Evolutionary conservation across 2,797 vertebrate genomes (phyloP), one percentile per base, ranked within the genome.

Genomic region (Neomorphus geoffroyi): DNA sequence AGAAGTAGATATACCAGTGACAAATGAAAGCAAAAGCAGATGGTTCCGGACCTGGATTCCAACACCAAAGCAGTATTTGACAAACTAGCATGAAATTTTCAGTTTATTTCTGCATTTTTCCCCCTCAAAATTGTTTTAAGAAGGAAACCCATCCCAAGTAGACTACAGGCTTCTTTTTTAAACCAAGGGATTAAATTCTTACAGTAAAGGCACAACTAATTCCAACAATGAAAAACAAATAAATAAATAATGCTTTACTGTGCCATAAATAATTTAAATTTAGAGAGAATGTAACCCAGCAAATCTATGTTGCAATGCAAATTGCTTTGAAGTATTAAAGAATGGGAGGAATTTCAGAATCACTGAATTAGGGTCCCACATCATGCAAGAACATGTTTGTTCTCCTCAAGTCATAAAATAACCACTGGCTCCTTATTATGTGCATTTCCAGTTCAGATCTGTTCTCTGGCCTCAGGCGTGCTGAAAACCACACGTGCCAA

Each of bases 391-490:
- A 89, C 90, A 74, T 4, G 86, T 27, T 82, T 61, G 41, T 64
- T 71, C 58, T 82, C 37, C 39, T 81, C 50, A 73, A 85, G 26
- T 51, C 32, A 45, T 88, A 82, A 83, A 94, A 57, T 75, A 69
- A 73, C 86, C 2, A 0, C 82, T 72, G 80, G 65, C 58, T 90
- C 86, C 75, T 72, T 56, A 41, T 65, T 75, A 56, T 1, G 3
- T 41, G 22, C 30, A 33, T 37, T 74, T 54, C 92, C 72, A 46
- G 85, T 86, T 93, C 85, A 93, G 88, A 93, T 80, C 53, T 83
- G 82, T 86, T 79, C 75, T 72, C 75, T 88, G 75, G 69, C 87
- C 81, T 82, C 56, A 41, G 62, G 90, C 75, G 69, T 79, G 62
- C 53, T 71, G 77, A 86, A 92, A 89, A 69, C 51, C 82, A 67